Conservation (phyloP, 2,797 vertebrate species). For the Sebastes hubbsi region DNA sequence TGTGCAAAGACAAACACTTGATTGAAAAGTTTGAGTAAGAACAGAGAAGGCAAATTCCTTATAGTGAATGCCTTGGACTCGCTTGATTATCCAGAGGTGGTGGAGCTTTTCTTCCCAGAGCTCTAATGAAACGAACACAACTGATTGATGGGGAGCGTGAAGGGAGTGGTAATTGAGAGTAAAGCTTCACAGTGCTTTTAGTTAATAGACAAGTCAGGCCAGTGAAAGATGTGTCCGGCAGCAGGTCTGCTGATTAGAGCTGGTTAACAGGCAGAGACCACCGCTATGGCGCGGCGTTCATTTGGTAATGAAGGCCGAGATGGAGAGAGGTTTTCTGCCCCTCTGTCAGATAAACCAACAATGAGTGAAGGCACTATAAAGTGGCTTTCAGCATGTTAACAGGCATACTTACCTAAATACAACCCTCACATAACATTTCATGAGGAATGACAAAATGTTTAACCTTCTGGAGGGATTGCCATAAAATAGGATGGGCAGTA, state of each 20-base stretch:
- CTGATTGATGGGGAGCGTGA: constrained; percentile 80
- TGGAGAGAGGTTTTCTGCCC: constrained; percentile 22
- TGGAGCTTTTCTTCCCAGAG: constrained; percentile 48
- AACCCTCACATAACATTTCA: constrained; percentile 63
- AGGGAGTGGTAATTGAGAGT: constrained; percentile 85
- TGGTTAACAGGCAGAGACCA: constrained; percentile 72
- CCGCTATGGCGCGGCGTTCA: constrained; percentile 51
- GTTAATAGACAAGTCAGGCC: constrained; percentile 84
- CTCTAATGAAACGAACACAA: constrained; percentile 75
- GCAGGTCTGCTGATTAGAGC: constrained; percentile 75
- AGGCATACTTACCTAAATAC: constrained; percentile 62
- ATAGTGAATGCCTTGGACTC: constrained; percentile 23
- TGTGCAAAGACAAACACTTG: constrained; percentile 16
- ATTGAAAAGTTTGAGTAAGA: constrained; percentile 22
- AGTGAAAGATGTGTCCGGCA: constrained; percentile 82
- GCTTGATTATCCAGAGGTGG: constrained; percentile 45
- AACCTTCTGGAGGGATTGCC: constrained; percentile 51
- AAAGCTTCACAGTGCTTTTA: constrained; percentile 84
- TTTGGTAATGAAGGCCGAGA: constrained; percentile 71
- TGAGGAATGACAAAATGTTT: constrained; percentile 62
- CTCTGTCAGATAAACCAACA: constrained; percentile 58
- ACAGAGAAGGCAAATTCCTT: constrained; percentile 21
- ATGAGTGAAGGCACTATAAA: constrained; percentile 56
- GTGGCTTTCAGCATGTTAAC: constrained; percentile 57
- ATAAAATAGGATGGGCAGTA: constrained; percentile 49